Evolutionary conservation across 2,888 invertebrate species (phyloP), one percentile per base, ranked within the genome.

Genomic region (Reticulitermes lucifugus): DNA sequence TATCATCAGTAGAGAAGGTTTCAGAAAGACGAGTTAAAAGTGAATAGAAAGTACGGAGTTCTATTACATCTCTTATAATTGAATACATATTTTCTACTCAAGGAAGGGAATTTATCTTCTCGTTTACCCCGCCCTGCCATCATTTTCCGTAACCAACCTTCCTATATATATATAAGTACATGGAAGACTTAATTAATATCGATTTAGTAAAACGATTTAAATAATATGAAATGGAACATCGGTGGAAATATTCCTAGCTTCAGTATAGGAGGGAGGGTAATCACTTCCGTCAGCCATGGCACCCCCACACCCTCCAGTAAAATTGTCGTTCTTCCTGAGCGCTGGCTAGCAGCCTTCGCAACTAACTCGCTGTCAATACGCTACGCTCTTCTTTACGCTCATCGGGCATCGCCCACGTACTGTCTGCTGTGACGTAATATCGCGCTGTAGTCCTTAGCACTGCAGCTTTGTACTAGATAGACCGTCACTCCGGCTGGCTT

Each of bases 191-290:
- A 65, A 65, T 65, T 65, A 65, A 65, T 25, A 65, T 65, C 65
- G 65, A 65, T 65, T 65, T 65, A n/a, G 35, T 35, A 73, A 73
- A 41, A 21, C 73, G 73, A 41, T 29, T 73, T 73, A n/a, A 73
- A 73, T 73, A 9, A 25, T 29, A 71, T 29, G 73, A 18, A 35
- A 73, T 73, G 41, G 73, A 7, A 73, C 21, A 14, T 29, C n/a
- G 6, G 5, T 25, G 41, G 73, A 18, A 35, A 41, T 7, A 73
- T 6, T 4, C 35, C 3, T 35, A 22, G 4, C 25, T 65, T 65
- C n/a, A 25, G 25, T 1, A 10, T 65, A 25, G 25, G 22, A 55
- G 14, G 18, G 55, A 55, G 18, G 14, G 18, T 55, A 55, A 55
- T 55, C 55, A 55, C 14, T 46, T 46, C 46, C 12, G 46, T 7